phyloP scores from a whole-genome alignment of 64 coral and sea anemone genomes.

The Exaiptasia diaphana region DNA sequence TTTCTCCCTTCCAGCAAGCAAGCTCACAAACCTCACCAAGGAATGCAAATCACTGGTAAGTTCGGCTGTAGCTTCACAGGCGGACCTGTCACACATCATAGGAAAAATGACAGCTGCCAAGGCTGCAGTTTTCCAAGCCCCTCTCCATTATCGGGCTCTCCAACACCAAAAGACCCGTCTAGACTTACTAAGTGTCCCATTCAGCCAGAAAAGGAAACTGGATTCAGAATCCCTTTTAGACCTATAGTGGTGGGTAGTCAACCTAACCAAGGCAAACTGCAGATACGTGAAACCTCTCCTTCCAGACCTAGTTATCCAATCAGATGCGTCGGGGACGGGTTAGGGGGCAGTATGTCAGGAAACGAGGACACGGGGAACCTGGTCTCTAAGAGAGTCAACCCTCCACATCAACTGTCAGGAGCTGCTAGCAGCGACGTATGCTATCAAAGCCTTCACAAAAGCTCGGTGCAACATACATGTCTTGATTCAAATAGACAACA shows the following conservation, averaged over 20 bases:
- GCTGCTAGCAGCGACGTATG: neutral
- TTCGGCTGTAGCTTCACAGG: neutral
- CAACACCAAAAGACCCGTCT: slow-evolving; percentile 27
- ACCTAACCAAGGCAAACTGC: neutral
- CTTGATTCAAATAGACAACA: too few species aligned
- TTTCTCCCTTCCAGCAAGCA: slow-evolving; percentile 11
- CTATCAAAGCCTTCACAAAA: neutral
- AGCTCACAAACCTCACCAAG: neutral
- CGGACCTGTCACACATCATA: slow-evolving; percentile 24
- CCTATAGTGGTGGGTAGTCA: too few species aligned
- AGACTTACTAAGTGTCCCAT: too few species aligned
- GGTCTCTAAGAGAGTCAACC: neutral
- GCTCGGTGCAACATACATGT: too few species aligned
- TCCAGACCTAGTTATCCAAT: slow-evolving; percentile 15
- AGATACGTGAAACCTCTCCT: neutral
- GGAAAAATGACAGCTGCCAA: slow-evolving; percentile 18
- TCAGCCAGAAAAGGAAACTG: too few species aligned
- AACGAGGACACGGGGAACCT: neutral
- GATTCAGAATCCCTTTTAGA: too few species aligned
- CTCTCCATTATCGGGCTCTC: slow-evolving; percentile 4
- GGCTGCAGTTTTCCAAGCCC: neutral
- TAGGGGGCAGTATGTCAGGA: slow-evolving; percentile 23
- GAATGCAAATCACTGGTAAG: neutral
- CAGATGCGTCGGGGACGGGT: slow-evolving; percentile 12
- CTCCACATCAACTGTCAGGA: slow-evolving; percentile 23